Base-by-base conservation (phyloP, 2,113 vertebrate species). In the Vulpes vulpes region DNA sequence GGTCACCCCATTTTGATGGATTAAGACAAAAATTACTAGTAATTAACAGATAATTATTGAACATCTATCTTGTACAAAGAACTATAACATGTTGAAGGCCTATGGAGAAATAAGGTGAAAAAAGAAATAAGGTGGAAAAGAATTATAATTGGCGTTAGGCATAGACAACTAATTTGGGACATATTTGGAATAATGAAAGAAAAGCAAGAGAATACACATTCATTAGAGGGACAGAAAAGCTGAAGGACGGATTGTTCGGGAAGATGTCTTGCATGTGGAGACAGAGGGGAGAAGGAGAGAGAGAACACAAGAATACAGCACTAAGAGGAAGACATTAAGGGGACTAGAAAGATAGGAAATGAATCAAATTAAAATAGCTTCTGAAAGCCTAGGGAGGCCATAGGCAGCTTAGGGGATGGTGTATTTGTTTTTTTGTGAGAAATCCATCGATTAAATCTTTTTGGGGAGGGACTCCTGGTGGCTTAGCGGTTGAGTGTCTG, bases 381-480 rank as follows among this genome's bases (percentile, higher is more conserved):
- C 8, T 67, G 25, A n/a, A 57, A 92, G 32, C 14, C 0, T 2
- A 83, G 14, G 11, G 20, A 83, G 32, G 73, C 49, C 85, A 30
- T 0, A 20, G 7, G 69, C 19, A 78, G 2, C 9, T 67, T 43
- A 35, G 27, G 30, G 27, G 14, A 6, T 57, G 14, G 14, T 35
- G 0, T 86, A 51, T 95, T 65, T 64, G 30, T 55, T 96, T 86
- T 86, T 83, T 67, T 12, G 17, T 87, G 81, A 96, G 57, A 87
- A 93, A 96, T 78, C 78, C 20, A 27, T 64, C 11, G 20, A 11
- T 79, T 84, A 82, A 92, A 71, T 51, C 62, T 38, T 53, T 94
- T 84, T 80, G 19, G 43, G 43, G 43, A 43, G 43, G 6, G 43
- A 43, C 43, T 43, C 43, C 43, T 43, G 43, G 43, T 43, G 43